Evolutionary conservation across 2,888 invertebrate genomes (phyloP).

Genomic region (Drosophila neonasuta): DNA sequence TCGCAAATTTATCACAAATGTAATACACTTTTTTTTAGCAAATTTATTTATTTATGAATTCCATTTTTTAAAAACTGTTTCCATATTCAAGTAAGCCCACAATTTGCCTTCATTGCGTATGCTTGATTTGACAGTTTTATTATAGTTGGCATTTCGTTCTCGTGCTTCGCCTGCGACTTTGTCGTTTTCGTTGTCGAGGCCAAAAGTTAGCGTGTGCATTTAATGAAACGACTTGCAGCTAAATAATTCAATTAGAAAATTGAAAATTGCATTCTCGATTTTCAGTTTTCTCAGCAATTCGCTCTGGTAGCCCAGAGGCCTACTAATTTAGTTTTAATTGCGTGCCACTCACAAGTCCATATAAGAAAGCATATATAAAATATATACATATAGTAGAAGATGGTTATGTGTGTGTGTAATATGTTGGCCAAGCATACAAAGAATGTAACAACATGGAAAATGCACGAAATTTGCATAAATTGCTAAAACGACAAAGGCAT

Average conservation of each 20-base stretch:
- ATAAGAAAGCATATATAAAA: conserved; percentile 11
- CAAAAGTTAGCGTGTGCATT: conserved; percentile 52
- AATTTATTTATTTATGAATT: too few species aligned
- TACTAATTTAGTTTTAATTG: conserved; percentile 77
- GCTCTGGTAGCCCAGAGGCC: conserved; percentile 64
- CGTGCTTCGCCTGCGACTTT: not conserved
- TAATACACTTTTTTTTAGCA: too few species aligned
- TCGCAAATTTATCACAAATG: too few species aligned
- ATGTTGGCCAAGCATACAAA: conserved; percentile 59
- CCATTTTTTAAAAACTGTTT: too few species aligned
- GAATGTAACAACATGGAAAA: conserved; percentile 78
- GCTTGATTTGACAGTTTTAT: conserved; percentile 34
- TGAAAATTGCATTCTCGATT: conserved; percentile 45
- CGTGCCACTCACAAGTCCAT: conserved; percentile 58
- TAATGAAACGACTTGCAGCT: conserved; percentile 60
- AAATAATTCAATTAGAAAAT: conserved; percentile 72
- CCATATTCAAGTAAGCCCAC: not conserved
- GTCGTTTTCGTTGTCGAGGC: not conserved
- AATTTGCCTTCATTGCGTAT: not conserved
- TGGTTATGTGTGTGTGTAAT: conserved; percentile 22
- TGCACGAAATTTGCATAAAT: conserved; percentile 77
- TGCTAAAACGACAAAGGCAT: conserved; percentile 75
- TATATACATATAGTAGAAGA: conserved; percentile 4
- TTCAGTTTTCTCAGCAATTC: conserved; percentile 26
- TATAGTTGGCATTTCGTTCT: not conserved